These are phyloP conservation scores for Platygyra sinensis DNA, from an alignment of 64 coral and sea anemone species.

Conservation along the genomic window DNA sequence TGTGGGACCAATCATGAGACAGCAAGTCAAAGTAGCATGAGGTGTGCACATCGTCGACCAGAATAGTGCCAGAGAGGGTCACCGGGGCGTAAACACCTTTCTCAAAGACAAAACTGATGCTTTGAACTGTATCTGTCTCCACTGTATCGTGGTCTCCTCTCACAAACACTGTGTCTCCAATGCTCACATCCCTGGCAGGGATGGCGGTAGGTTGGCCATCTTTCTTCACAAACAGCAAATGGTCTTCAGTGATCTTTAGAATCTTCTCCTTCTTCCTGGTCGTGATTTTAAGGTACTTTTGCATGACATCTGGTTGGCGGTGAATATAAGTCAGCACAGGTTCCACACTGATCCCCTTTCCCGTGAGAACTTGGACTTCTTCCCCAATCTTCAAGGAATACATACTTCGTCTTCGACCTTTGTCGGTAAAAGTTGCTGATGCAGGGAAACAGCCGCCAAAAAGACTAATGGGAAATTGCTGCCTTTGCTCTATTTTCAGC, in stretches of 20 bases:
- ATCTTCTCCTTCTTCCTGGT: background rate
- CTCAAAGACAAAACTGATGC: background rate
- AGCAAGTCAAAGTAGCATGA: constrained; percentile 34
- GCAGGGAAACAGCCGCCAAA: background rate
- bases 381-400: background rate
- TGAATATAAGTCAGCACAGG: background rate
- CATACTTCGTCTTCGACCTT: background rate
- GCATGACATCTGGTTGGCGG: background rate
- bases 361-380: background rate
- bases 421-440: constrained; percentile 31
- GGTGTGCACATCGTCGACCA: constrained; percentile 44
- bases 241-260: constrained; percentile 31
- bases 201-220: background rate
- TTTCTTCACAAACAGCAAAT: constrained; percentile 23
- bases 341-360: background rate
- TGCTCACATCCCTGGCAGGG: background rate
- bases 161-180: constrained; percentile 19
- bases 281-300: background rate
- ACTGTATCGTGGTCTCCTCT: background rate
- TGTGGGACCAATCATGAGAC: constrained; percentile 28
- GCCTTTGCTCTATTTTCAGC: too few relatives aligned
- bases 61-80: constrained; percentile 28
- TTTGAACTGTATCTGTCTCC: background rate
- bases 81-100: constrained; percentile 44
- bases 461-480: too few relatives aligned